Evolutionary conservation across 1,140 invertebrate genomes (phyloP), one percentile per base, ranked within the genome.

Genomic region (Spodoptera frugiperda): DNA sequence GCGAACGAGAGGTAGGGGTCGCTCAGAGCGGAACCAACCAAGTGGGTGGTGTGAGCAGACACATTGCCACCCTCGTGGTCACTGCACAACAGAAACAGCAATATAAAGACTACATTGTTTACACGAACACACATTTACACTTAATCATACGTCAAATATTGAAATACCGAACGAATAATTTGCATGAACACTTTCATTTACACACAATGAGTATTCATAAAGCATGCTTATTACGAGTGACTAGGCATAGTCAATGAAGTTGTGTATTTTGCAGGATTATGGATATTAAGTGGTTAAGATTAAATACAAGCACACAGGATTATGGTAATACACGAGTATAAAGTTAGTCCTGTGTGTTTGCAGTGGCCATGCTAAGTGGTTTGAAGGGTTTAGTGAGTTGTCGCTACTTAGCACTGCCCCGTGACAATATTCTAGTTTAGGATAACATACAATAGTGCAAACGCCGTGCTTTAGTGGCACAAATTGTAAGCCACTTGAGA

Each of bases 11-110:
- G 95, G 91, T 99, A 99, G 3, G 98, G 98, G 94, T 99, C 98
- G 76, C 98, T 98, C 39, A 99, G 95, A 0, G 98, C 98, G 8
- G 98, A 99, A 10, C 98, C 98, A 10, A 99, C 98, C 87, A 99
- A 95, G 93, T 99, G 99, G 15, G 97, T 97, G 0, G 98, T 98
- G 92, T 99, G 99, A 5, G 99, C 98, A 15, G 97, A 97, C 0
- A 99, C 99, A 91, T 99, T 99, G 80, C 98, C 98, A 80, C 98
- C 98, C 94, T 99, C 98, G 94, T 99, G 98, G 90, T 99, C 98
- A 94, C 97, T 98, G 87, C 14, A 86, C 76, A 84, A 63, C 19
- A 79, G 79, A 78, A 83, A 78, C n/a, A 70, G 68, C 79, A 49
- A 25, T 17, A 63, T 44, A 63, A 17, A 33, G 59, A 63, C 15